A percentile compares a stretch with the other conserved stretches of the same genome.
These are phyloP conservation scores for Hybognathus amarus DNA, from an alignment of 2,797 vertebrate genomes.

Conservation along the genomic window DNA sequence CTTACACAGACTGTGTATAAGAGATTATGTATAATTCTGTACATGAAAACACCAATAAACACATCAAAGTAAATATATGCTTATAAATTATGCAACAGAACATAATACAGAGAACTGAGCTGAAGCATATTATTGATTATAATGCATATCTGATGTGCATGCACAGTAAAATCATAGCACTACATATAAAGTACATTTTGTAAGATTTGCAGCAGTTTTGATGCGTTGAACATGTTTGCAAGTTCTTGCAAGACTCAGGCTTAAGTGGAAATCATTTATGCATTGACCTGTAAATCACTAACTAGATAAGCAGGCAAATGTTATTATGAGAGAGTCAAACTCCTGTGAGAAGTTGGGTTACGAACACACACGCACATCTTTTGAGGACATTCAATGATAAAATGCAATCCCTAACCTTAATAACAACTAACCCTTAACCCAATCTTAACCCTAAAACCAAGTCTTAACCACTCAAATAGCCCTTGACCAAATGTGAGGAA, in stretches of 20 bases:
- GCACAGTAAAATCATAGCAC: not conserved
- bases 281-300: conserved; percentile 13
- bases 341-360: not conserved
- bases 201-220: not conserved
- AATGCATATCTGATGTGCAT: not conserved
- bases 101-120: not conserved
- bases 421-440: not conserved
- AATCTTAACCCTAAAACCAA: not conserved
- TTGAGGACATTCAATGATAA: not conserved
- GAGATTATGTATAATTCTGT: not conserved
- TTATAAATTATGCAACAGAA: not conserved
- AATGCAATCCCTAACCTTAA: not conserved
- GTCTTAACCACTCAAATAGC: not conserved
- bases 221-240: not conserved
- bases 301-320: conserved; percentile 20
- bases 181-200: not conserved
- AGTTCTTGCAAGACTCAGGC: not conserved
- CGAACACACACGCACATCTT: not conserved
- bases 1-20: not conserved
- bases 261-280: not conserved
- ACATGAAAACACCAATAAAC: not conserved
- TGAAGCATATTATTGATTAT: not conserved
- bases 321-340: conserved; percentile 7
- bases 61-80: not conserved
- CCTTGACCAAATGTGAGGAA: not conserved